A percentile compares a stretch with the other conserved stretches of the same genome.
Conservation (phyloP, 2,797 vertebrate genomes). For the Meda fulgida region DNA sequence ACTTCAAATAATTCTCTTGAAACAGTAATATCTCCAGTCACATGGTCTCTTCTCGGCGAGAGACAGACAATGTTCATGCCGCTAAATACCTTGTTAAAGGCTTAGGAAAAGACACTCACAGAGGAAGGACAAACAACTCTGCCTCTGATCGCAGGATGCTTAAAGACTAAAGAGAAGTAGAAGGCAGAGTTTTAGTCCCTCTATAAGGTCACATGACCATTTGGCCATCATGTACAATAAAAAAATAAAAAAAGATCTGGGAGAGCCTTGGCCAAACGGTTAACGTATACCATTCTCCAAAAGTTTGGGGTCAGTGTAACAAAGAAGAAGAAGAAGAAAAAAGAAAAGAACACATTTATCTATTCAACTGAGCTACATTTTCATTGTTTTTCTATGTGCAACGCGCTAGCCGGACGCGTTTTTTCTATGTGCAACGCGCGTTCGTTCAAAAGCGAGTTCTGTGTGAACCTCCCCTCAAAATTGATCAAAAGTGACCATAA, state of each 20-base stretch:
- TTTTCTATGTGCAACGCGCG: too few relatives aligned
- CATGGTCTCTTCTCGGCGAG: neutral
- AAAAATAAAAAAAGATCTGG: neutral
- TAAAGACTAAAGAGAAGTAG: neutral
- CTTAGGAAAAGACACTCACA: constrained; percentile 46
- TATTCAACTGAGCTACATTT: neutral
- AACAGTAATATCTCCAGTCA: neutral
- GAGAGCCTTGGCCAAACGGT: neutral
- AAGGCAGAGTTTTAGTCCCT: constrained; percentile 19
- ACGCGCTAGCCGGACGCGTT: fast-evolving
- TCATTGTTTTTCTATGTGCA: neutral
- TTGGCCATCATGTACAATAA: neutral
- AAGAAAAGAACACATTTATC: neutral
- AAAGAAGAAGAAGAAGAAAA: too few relatives aligned
- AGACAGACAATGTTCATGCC: neutral
- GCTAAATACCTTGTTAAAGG: constrained; percentile 28
- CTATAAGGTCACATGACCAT: neutral
- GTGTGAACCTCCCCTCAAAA: neutral
- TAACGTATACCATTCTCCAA: neutral
- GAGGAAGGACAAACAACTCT: neutral
- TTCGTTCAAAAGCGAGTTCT: too few relatives aligned
- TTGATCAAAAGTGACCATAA: neutral
- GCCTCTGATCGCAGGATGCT: neutral
- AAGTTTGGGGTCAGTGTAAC: too few relatives aligned
- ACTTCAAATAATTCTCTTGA: constrained; percentile 7